Evolutionary conservation across 2,113 vertebrate species (phyloP), one percentile per base, ranked within the genome.

Genomic region (Copsychus sechellarum): DNA sequence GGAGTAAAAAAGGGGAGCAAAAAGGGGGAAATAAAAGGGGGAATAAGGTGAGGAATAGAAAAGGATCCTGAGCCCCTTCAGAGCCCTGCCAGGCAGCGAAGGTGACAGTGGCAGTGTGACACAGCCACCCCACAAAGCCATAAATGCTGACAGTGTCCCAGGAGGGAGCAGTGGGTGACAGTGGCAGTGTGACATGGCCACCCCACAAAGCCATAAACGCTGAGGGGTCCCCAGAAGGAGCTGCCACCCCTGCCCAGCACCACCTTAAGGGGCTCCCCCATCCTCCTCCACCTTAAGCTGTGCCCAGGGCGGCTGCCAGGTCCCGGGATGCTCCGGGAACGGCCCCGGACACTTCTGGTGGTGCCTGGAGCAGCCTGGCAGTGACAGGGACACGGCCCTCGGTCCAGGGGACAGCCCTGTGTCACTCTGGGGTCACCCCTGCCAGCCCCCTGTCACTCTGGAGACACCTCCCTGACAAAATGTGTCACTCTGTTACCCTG

Each of bases 341-440:
- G 4, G 40, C 74, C 33, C 78, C 0, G 38, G 78, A 5, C 64
- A 62, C 53, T 10, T 16, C 70, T 3, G 1, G 82, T 3, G 5
- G 91, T 92, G 96, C 94, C 90, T 86, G 92, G 93, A 92, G 90
- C 94, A 83, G 95, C 90, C 92, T 93, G 92, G 95, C 94, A 88
- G 74, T 2, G 8, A 50, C 18, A 54, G 34, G 29, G 51, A 12
- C 11, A 47, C 34, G 3, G 34, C 21, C 8, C n/a, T 5, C 21
- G 11, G n/a, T 14, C 9, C 25, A 51, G 26, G 77, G 53, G 45
- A 19, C 65, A 69, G 33, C 40, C 3, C 33, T 0, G 19, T 18
- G 48, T 16, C 61, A 66, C 1, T n/a, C 11, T 3, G 38, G 40
- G 62, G 50, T 25, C 51, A 56, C 26, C 26, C 6, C 1, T 17